These are phyloP conservation scores for Myiozetetes cayanensis DNA, from an alignment of 2,113 vertebrate genomes.

Conservation along the genomic window DNA sequence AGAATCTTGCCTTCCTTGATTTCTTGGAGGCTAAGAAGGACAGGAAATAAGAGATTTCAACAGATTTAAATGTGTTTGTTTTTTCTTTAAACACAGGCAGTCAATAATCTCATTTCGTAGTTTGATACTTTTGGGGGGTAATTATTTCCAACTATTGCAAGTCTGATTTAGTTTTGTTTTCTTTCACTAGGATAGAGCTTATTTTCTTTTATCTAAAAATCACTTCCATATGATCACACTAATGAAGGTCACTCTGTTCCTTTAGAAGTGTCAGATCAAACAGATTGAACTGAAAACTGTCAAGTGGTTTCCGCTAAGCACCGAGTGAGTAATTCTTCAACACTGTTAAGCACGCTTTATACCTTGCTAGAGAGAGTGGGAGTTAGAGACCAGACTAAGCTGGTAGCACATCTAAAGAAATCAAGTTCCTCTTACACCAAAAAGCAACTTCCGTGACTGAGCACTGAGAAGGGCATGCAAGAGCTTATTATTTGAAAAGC, in stretches of 20 bases:
- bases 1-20: neutral
- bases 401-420: conserved; percentile 1
- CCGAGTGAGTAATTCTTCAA: conserved; percentile 6
- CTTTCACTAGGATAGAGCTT: neutral
- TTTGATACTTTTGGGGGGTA: neutral
- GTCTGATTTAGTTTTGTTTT: neutral
- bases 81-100: neutral
- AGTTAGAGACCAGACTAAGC: neutral
- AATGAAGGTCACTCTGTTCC: conserved; percentile 29
- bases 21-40: neutral
- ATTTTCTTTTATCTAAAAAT: conserved; percentile 27
- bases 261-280: conserved; percentile 52
- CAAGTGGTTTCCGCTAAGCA: conserved; percentile 13
- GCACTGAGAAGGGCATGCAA: neutral
- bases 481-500: neutral
- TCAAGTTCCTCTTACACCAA: neutral
- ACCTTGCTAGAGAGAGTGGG: neutral
- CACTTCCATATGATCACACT: neutral
- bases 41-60: neutral
- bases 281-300: conserved; percentile 27
- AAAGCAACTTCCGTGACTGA: neutral
- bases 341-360: neutral
- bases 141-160: neutral
- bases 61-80: neutral
- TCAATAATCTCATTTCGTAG: neutral